A percentile compares a stretch with the other conserved stretches of the same genome.
phyloP scores from a whole-genome alignment of 2,113 vertebrate genomes.

The Galbula dea region DNA sequence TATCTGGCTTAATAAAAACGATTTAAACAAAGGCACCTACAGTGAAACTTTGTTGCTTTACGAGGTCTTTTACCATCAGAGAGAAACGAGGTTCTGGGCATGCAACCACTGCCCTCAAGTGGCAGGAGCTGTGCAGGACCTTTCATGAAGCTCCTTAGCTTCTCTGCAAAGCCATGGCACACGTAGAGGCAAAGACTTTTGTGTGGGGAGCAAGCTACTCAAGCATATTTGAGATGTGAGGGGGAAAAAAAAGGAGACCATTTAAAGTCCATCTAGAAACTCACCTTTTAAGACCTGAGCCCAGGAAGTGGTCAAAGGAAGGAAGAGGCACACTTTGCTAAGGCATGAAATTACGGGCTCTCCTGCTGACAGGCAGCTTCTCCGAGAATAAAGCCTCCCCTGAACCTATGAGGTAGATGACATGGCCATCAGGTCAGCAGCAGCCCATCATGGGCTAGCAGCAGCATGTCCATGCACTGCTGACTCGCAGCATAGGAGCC shows the following conservation, averaged over 20 bases:
- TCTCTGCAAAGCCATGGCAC: not conserved
- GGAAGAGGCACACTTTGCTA: not conserved
- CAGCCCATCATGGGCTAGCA: too few species aligned
- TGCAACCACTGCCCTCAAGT: conserved; percentile 17
- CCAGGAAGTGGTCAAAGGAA: fast-evolving
- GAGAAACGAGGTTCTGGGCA: not conserved
- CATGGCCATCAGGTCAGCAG: not conserved
- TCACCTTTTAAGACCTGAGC: not conserved
- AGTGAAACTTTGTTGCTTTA: not conserved
- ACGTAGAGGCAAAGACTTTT: not conserved
- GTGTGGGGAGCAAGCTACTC: fast-evolving
- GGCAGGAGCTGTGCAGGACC: not conserved
- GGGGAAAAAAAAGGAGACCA: fast-evolving
- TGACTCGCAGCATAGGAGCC: fast-evolving
- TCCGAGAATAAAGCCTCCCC: not conserved
- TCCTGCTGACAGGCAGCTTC: fast-evolving
- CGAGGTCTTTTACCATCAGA: fast-evolving
- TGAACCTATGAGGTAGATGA: fast-evolving
- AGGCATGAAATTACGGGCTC: not conserved
- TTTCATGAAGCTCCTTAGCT: not conserved
- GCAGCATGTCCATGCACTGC: not conserved
- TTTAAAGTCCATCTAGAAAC: too few species aligned
- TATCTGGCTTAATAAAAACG: fast-evolving
- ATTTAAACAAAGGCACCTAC: not conserved
- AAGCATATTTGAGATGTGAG: fast-evolving